Base-by-base conservation (phyloP, 2,797 vertebrate species). In the Mycteria americana region DNA sequence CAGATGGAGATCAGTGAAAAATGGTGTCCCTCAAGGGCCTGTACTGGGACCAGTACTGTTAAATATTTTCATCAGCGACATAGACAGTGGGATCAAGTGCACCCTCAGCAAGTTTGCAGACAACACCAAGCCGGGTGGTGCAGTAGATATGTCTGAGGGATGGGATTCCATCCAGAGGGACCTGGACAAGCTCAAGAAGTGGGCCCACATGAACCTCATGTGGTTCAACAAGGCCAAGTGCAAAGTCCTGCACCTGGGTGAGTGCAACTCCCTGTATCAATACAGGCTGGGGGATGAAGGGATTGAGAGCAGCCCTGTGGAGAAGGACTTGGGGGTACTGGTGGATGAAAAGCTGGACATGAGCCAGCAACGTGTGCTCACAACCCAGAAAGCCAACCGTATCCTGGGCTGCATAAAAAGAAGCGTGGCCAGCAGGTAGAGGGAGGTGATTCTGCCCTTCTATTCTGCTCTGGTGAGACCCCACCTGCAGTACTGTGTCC, bases 401-500 rank as follows among this genome's bases (percentile, higher is more conserved):
- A 30, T 17, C 18, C 13, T 69, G 67, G 13, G 18, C 13, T 51
- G 18, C 27, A 69, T 39, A 4, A 69, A 35, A 35, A 50, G 18
- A 10, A 28, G 17, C 2, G 4, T 35, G 21, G 7, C 4, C 21
- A n/a, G 33, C 21, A n/a, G 56, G 13, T n/a, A 2, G 4, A 57
- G 56, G 9, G 56, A 23, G 33, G 56, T n/a, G 21, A n/a, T n/a
- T 57, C 21, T 57, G 13, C 33, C 21, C 56, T 56, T 57, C 54
- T n/a, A 6, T 31, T 56, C 21, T 15, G 13, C 13, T 57, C 56
- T 57, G 5, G 21, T 15, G 56, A 23, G 13, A 57, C 21, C 56
- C 33, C 33, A n/a, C 33, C 33, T n/a, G 13, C 6, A n/a, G 31
- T n/a, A 22, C 54, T 57, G 21, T 1, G 1, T n/a, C 56, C 56